Evolutionary conservation across 2,113 vertebrate genomes (phyloP), one percentile per base, ranked within the genome.

Genomic region (Sylvietta virens): DNA sequence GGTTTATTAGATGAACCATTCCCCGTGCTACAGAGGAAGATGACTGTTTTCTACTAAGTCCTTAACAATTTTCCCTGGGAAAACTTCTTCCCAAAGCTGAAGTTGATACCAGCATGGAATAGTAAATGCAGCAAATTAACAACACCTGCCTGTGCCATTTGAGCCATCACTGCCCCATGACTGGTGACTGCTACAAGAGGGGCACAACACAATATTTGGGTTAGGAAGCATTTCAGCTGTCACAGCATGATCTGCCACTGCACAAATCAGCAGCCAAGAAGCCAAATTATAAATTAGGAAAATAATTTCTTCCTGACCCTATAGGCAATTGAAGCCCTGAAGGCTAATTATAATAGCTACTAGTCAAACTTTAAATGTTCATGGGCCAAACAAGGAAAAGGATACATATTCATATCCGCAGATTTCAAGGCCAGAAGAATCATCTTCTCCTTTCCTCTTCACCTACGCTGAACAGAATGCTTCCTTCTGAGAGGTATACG

Each of bases 231-330:
- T 42, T 73, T 86, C 82, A 81, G 54, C 45, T 77, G 71, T 28
- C 86, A 45, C 30, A 44, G 74, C 0, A 0, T 31, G 76, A 86
- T 58, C 67, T 57, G 48, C 45, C 71, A 22, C 47, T 9, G 50
- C 33, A 53, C 81, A 73, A 54, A 93, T 58, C 71, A 88, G 79
- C 74, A 86, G 54, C 39, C 62, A 93, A 88, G 74, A 88, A 93
- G 82, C 79, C 79, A 92, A 90, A 83, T 88, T 65, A 93, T 24
- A 42, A 64, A 70, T 39, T 10, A 78, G 19, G 42, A 83, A 90
- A 90, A 88, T 39, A 44, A 92, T 77, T 93, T 83, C 82, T 86
- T 95, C 92, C 82, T 94, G 86, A 83, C 27, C 64, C n/a, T 65
- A 37, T 11, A 77, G 39, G 30, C 64, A 92, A 54, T 2, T 62